phyloP scores from a whole-genome alignment of 2,797 vertebrate genomes.

The Sebastes iracundus region DNA sequence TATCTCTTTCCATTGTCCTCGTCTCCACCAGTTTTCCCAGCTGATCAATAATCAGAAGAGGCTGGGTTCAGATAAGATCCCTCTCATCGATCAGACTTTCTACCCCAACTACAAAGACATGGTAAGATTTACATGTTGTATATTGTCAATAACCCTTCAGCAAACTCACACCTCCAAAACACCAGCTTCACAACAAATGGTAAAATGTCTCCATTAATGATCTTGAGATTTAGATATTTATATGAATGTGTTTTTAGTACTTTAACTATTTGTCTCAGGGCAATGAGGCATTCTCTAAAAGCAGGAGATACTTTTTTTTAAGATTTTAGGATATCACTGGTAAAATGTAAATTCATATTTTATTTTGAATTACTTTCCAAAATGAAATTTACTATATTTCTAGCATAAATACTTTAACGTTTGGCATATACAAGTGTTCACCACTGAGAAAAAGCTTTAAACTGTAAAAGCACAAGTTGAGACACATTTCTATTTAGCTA shows the following conservation, averaged over 20 bases:
- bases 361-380: not conserved
- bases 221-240: not conserved
- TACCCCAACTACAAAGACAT: constrained; percentile 99
- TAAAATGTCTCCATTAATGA: not conserved
- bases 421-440: not conserved
- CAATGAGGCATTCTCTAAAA: not conserved
- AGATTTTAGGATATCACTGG: not conserved
- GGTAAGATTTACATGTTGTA: constrained; percentile 82
- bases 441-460: not conserved
- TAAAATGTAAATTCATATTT: not conserved
- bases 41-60: constrained; percentile 91
- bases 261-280: not conserved
- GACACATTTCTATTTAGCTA: not conserved
- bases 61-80: constrained; percentile 93
- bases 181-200: not conserved
- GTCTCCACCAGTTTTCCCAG: constrained; percentile 90
- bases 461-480: not conserved
- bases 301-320: not conserved
- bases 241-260: not conserved
- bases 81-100: constrained; percentile 96
- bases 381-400: not conserved
- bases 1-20: constrained; percentile 14
- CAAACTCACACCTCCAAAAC: not conserved
- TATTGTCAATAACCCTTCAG: not conserved
- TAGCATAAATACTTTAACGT: not conserved